These are phyloP conservation scores for Girardinichthys multiradiatus DNA, from an alignment of 2,113 vertebrate species.

Conservation along the genomic window DNA sequence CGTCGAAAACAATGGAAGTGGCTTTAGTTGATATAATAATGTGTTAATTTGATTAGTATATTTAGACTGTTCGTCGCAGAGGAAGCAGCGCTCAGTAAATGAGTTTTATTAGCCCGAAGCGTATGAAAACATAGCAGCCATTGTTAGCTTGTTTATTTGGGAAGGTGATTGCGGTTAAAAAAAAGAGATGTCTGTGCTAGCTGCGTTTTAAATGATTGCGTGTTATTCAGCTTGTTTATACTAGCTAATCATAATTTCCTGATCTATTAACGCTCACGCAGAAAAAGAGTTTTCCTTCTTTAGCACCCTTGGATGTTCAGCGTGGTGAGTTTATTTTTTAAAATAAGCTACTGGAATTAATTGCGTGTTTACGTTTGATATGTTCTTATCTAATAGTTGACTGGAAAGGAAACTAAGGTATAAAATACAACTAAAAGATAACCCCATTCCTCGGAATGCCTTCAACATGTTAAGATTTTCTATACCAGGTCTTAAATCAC, in stretches of 20 bases:
- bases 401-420: neutral
- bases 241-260: neutral
- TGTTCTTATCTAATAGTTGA: neutral
- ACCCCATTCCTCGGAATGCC: no score
- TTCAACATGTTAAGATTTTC: no score
- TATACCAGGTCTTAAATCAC: no score
- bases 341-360: neutral
- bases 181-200: constrained; percentile 20
- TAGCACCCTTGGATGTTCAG: constrained; percentile 58
- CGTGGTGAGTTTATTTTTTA: constrained; percentile 54
- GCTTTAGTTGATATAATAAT: neutral
- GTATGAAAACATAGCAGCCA: neutral
- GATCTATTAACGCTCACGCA: neutral
- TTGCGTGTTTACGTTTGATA: neutral
- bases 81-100: neutral
- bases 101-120: neutral
- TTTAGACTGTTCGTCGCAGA: neutral
- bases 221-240: neutral
- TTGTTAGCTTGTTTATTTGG: constrained; percentile 55
- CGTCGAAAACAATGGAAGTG: neutral
- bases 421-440: no score
- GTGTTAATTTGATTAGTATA: neutral
- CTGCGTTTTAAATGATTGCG: neutral
- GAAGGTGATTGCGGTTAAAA: constrained; percentile 31
- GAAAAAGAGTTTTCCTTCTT: neutral